Conservation (phyloP, 2,113 vertebrate species). For the Nothoprocta perdicaria region DNA sequence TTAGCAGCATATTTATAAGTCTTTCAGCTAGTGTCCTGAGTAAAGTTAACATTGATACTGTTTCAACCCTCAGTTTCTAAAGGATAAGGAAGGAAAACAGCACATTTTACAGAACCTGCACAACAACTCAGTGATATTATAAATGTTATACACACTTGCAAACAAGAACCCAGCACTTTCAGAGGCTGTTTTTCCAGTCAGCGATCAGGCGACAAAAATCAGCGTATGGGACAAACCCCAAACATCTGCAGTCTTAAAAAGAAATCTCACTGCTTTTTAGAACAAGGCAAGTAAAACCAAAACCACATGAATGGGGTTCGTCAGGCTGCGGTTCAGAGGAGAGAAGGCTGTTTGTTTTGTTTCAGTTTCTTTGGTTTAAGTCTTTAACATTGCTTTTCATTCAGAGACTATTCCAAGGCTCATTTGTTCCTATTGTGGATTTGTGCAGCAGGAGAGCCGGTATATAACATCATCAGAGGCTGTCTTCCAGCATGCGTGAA, state of each 20-base stretch:
- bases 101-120: background rate
- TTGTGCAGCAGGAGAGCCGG: background rate
- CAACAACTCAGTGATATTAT: background rate
- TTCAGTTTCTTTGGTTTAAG: no score
- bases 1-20: background rate
- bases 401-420: background rate
- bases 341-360: no score
- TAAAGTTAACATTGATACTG: background rate
- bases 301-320: background rate
- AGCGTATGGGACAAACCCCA: background rate
- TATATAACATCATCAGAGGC: rapidly evolving
- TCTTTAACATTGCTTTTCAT: background rate
- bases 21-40: background rate
- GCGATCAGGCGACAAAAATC: background rate
- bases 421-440: background rate
- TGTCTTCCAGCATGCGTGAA: background rate
- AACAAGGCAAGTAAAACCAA: background rate
- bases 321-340: no score
- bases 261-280: background rate
- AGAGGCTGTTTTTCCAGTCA: background rate
- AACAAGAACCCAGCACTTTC: background rate
- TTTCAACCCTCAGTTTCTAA: background rate
- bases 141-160: background rate
- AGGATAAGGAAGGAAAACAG: background rate
- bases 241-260: background rate